phyloP scores from a whole-genome alignment of 2,888 invertebrate species.

The Hartigia nigra region DNA sequence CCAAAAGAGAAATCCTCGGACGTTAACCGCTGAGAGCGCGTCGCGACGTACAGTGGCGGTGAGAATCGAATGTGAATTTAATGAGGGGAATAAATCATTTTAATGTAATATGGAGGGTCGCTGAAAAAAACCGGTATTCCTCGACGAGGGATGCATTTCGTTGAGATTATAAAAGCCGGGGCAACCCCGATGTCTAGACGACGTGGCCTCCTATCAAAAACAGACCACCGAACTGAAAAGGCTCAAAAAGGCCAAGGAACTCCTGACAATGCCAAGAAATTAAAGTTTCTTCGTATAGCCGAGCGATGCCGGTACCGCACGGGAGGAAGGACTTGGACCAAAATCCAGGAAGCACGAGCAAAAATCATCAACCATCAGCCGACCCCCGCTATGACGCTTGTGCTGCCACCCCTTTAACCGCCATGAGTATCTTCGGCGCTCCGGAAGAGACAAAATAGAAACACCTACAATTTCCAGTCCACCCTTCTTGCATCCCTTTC shows the following conservation, averaged over 20 bases:
- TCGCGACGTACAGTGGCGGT: slow-evolving; percentile 29
- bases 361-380: background rate
- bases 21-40: slow-evolving; percentile 26
- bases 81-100: slow-evolving; percentile 61
- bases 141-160: slow-evolving; percentile 60
- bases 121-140: slow-evolving; percentile 58
- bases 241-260: slow-evolving; percentile 63
- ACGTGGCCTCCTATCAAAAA: slow-evolving; percentile 61
- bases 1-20: slow-evolving; percentile 21
- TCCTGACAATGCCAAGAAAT: slow-evolving; percentile 61
- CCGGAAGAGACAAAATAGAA: too few species aligned
- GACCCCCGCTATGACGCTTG: background rate
- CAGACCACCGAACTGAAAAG: slow-evolving; percentile 62
- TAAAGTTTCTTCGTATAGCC: slow-evolving; percentile 55
- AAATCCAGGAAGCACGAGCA: background rate
- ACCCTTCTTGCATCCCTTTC: background rate
- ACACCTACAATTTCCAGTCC: background rate
- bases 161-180: slow-evolving; percentile 61
- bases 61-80: slow-evolving; percentile 56
- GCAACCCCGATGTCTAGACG: slow-evolving; percentile 58
- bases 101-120: slow-evolving; percentile 46
- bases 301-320: background rate
- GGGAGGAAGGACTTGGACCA: background rate
- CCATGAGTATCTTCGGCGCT: background rate
- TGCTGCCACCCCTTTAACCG: background rate